Evolutionary conservation across 2,797 vertebrate genomes (phyloP).

Genomic region (Glossophaga mutica): DNA sequence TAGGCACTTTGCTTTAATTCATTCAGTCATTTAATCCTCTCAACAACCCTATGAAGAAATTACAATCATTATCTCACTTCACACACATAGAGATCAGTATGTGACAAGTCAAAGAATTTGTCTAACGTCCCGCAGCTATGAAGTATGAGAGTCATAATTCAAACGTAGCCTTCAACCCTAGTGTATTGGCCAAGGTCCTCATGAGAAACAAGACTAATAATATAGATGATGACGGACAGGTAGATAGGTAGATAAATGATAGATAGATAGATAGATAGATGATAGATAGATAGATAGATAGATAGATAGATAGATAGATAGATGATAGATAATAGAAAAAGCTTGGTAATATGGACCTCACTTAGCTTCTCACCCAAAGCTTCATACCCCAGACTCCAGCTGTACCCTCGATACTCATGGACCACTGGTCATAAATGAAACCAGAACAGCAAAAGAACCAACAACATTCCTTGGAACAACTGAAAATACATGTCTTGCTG

Average conservation of each 20-base stretch:
- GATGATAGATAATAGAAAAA: neutral
- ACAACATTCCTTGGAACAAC: neutral
- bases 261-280: neutral
- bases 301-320: neutral
- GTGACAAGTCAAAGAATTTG: neutral
- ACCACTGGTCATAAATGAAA: constrained; percentile 19
- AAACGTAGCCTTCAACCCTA: neutral
- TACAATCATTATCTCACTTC: neutral
- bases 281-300: neutral
- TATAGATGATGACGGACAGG: neutral
- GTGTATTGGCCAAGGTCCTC: neutral
- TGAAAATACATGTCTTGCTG: neutral
- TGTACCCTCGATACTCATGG: neutral
- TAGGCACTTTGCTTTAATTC: neutral
- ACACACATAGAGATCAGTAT: neutral
- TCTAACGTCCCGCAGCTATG: neutral
- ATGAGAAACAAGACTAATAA: neutral
- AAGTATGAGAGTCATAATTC: neutral
- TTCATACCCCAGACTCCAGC: neutral
- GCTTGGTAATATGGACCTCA: neutral
- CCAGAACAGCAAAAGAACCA: neutral
- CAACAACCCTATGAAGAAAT: neutral
- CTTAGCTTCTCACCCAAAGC: neutral
- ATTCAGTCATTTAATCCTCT: neutral
- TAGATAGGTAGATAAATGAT: neutral